These are phyloP conservation scores for Poicephalus meyeri DNA, from an alignment of 2,113 vertebrate genomes.

Conservation along the genomic window DNA sequence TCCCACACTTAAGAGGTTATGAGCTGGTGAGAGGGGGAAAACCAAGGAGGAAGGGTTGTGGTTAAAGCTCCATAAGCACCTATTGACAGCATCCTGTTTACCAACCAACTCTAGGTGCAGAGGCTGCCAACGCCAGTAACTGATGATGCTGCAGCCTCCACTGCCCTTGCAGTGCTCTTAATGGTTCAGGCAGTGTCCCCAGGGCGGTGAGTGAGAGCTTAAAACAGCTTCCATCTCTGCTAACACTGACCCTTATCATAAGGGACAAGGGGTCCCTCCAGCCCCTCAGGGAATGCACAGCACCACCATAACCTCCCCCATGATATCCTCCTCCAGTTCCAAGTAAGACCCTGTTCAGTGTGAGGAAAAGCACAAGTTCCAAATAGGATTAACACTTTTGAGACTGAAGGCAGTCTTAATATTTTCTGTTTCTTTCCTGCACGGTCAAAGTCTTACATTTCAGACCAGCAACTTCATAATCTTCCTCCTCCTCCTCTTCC, in stretches of 20 bases:
- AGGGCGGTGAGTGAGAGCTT: background rate
- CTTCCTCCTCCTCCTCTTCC: conserved; percentile 84
- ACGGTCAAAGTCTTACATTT: conserved; percentile 80
- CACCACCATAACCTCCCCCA: background rate
- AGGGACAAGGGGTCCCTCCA: background rate
- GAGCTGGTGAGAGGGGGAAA: background rate
- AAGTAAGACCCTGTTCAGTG: background rate
- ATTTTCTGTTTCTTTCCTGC: background rate
- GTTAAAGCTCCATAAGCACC: background rate
- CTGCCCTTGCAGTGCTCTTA: background rate
- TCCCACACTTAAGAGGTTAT: background rate
- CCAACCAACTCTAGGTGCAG: background rate
- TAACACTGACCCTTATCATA: background rate
- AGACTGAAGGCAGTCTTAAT: background rate
- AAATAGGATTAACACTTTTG: background rate
- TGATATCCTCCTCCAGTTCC: background rate
- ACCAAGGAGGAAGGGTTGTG: background rate
- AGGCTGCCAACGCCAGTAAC: background rate
- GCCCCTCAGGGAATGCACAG: background rate
- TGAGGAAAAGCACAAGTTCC: background rate
- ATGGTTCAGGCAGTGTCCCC: background rate
- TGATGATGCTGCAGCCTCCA: background rate
- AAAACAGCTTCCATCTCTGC: background rate
- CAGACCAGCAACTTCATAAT: conserved; percentile 87
- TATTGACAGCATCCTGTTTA: background rate